Evolutionary conservation across 2,113 vertebrate species (phyloP), one percentile per base, ranked within the genome.

Genomic region (Ceratotherium simum): DNA sequence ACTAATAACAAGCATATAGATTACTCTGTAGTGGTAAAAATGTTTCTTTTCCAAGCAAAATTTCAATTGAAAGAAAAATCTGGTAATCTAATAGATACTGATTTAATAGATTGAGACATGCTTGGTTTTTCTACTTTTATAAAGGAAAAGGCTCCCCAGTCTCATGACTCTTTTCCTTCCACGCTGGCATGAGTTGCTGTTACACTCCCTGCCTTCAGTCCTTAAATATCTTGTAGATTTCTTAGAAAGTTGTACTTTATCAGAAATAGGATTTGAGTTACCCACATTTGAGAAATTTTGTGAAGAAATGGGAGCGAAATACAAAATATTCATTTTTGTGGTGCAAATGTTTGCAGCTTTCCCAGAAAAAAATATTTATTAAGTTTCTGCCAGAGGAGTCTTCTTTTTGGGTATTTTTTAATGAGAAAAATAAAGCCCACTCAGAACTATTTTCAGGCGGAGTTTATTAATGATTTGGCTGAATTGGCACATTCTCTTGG

Each of bases 301-400:
- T 76, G n/a, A 97, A 82, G 60, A 86, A 93, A 86, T 31, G 16
- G 17, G 13, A 95, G 13, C 8, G 78, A 95, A 78, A 31, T 73
- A 23, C 10, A 18, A 95, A 62, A 54, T 5, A 20, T 69, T 67
- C 18, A 78, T 64, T 70, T 97, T 92, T 73, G n/a, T 51, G 14
- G 13, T 85, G 42, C 3, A 60, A 65, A 8, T 62, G 6, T 92
- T 78, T 84, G 46, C 79, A 36, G 0, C 3, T 85, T 84, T 81
- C 4, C 17, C 25, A 84, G 84, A 29, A 65, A 89, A 69, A 80
- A 39, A 60, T 0, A 36, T 36, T 29, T 48, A 36, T 75, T 64
- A 72, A 60, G 1, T 85, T 73, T 75, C 48, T 94, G 48, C n/a
- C 10, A 80, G 46, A 90, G 7, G 6, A 1, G 1, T 0, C 2